These are phyloP conservation scores for Hydropsyche betteni DNA, from an alignment of 2,888 invertebrate genomes.

Conservation along the genomic window DNA sequence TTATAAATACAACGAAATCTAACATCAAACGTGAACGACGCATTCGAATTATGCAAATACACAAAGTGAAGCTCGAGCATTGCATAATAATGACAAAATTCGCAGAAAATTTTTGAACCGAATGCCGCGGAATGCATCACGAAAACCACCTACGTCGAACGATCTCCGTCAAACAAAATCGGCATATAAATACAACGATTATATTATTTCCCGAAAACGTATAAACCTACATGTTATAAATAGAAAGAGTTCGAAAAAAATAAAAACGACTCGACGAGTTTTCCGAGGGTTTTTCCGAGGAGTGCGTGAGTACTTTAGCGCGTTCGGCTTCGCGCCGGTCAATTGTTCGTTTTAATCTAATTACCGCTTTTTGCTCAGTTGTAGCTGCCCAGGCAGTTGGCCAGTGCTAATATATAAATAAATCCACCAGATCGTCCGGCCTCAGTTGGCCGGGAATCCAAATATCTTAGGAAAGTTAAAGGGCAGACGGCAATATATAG, in stretches of 20 bases:
- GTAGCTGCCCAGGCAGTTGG: conserved; percentile 41
- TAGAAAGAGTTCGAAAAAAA: too few species aligned
- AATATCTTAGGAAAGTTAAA: conserved; percentile 49
- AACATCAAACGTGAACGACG: too few species aligned
- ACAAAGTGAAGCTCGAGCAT: conserved; percentile 1
- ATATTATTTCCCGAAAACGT: not conserved
- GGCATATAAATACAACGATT: not conserved
- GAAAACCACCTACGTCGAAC: conserved; percentile 24
- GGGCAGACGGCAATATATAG: conserved; percentile 46
- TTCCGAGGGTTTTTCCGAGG: too few species aligned
- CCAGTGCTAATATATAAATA: conserved; percentile 47
- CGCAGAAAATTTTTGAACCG: not conserved
- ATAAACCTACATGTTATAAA: not conserved
- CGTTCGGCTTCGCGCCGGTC: conserved; percentile 16
- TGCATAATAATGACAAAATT: conserved; percentile 16
- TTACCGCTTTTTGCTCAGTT: conserved; percentile 39
- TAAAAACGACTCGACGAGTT: too few species aligned
- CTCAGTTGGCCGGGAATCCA: conserved; percentile 48
- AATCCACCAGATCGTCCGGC: conserved; percentile 42
- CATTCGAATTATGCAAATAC: not conserved
- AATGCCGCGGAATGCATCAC: conserved; percentile 8
- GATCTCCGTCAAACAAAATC: not conserved
- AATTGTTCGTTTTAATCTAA: conserved; percentile 40
- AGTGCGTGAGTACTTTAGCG: too few species aligned
- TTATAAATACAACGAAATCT: too few species aligned